Evolutionary conservation across 2,113 vertebrate species (phyloP).

Genomic region (Phalacrocorax carbo): DNA sequence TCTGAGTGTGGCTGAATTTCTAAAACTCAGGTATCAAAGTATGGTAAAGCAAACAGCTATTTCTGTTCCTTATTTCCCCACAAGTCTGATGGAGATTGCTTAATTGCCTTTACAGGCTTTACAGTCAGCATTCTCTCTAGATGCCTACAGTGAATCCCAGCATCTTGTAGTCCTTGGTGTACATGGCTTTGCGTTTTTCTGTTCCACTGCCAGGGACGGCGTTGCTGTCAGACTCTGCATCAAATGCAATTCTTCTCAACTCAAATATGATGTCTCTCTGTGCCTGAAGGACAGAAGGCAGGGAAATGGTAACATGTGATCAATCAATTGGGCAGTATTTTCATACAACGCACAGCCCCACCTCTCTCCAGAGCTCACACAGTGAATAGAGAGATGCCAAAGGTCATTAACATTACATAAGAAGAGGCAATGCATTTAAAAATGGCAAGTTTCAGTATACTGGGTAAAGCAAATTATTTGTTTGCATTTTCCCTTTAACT

Average conservation of each 20-base stretch:
- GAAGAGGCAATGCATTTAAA: neutral
- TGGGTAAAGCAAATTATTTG: neutral
- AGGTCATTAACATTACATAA: neutral
- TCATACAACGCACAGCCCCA: neutral
- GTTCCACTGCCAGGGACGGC: constrained; percentile 77
- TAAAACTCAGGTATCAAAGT: neutral
- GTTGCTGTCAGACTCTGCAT: constrained; percentile 88
- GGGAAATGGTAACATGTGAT: neutral
- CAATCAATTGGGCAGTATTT: neutral
- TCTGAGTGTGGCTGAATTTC: neutral
- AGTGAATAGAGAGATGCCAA: neutral
- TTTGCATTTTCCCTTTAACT: neutral
- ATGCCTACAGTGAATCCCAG: constrained; percentile 92
- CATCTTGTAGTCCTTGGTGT: constrained; percentile 98
- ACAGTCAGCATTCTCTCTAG: neutral
- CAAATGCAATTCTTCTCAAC: constrained; percentile 93
- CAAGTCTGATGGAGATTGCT: neutral
- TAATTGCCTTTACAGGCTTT: neutral
- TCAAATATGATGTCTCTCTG: constrained; percentile 97
- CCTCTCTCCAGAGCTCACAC: neutral
- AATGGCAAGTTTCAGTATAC: neutral
- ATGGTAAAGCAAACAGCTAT: neutral
- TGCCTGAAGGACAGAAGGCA: constrained; percentile 72
- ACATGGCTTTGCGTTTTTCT: constrained; percentile 95
- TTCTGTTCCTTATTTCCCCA: neutral